Evolutionary conservation across 2,888 invertebrate genomes (phyloP).

Genomic region (Stegana nigrithorax): DNA sequence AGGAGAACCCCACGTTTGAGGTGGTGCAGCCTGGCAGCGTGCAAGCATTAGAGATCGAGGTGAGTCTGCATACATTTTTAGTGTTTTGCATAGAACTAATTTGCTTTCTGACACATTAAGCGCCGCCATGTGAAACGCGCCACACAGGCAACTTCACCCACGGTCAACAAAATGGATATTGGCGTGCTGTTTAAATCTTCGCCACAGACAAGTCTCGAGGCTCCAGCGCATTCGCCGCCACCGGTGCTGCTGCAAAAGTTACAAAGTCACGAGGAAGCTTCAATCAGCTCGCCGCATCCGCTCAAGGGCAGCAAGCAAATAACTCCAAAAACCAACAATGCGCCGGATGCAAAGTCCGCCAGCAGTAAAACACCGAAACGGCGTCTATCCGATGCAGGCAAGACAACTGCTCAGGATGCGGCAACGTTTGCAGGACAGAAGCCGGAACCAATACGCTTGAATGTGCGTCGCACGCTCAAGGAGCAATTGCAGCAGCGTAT

Average conservation of each 20-base stretch:
- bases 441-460: conserved; percentile 80
- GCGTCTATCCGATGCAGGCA: conserved; percentile 28
- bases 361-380: conserved; percentile 31
- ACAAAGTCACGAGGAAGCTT: conserved; percentile 28
- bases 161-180: conserved; percentile 13
- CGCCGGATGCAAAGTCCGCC: too few species aligned
- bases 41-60: conserved; percentile 67
- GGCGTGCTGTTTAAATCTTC: neutral
- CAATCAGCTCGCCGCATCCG: conserved; percentile 22
- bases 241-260: too few species aligned
- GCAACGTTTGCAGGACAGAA: conserved; percentile 14
- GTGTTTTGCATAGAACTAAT: too few species aligned
- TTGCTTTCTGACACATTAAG: conserved; percentile 33
- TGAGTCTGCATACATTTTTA: conserved; percentile 29
- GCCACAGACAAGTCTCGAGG: conserved; percentile 22
- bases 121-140: conserved; percentile 44
- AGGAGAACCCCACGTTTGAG: conserved; percentile 88
- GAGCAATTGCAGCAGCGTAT: conserved; percentile 73
- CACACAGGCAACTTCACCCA: conserved; percentile 29
- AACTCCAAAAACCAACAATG: too few species aligned
- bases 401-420: conserved; percentile 20
- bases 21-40: conserved; percentile 78
- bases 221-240: neutral
- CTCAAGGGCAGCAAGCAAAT: neutral
- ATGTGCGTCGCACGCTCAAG: conserved; percentile 82